Conservation (phyloP, 2,888 invertebrate genomes). For the Aphrophora alni region DNA sequence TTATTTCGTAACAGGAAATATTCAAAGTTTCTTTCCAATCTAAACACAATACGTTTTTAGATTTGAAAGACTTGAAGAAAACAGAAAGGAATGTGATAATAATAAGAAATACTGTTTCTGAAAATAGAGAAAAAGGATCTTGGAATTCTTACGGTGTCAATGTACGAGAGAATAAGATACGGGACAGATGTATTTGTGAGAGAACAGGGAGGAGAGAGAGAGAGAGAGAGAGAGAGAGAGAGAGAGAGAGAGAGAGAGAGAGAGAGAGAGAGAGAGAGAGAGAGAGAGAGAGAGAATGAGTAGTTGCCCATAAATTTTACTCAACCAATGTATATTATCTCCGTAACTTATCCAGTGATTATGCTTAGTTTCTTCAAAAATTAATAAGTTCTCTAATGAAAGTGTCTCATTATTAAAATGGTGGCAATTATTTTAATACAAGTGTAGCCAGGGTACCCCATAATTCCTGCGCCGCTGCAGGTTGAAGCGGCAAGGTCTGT, state of each 20-base stretch:
- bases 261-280: no score
- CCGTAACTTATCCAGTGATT: background rate
- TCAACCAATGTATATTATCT: background rate
- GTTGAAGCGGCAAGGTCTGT: background rate
- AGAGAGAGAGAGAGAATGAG: background rate
- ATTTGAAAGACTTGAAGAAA: no score
- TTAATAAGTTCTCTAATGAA: background rate
- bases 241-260: background rate
- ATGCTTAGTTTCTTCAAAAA: background rate
- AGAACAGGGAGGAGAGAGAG: no score
- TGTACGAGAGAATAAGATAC: background rate
- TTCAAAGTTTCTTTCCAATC: no score
- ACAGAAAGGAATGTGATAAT: no score
- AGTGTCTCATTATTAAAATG: background rate
- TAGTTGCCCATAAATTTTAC: background rate
- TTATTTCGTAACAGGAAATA: no score
- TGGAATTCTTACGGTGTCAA: background rate
- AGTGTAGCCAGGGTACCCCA: background rate
- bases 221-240: background rate
- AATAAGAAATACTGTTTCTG: background rate
- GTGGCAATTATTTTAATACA: conserved; percentile 6
- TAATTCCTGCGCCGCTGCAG: background rate
- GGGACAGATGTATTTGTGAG: background rate
- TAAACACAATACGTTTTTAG: no score
- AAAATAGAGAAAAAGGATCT: background rate